phyloP scores from a whole-genome alignment of 1,140 invertebrate species.

The Brachionus angularis region DNA sequence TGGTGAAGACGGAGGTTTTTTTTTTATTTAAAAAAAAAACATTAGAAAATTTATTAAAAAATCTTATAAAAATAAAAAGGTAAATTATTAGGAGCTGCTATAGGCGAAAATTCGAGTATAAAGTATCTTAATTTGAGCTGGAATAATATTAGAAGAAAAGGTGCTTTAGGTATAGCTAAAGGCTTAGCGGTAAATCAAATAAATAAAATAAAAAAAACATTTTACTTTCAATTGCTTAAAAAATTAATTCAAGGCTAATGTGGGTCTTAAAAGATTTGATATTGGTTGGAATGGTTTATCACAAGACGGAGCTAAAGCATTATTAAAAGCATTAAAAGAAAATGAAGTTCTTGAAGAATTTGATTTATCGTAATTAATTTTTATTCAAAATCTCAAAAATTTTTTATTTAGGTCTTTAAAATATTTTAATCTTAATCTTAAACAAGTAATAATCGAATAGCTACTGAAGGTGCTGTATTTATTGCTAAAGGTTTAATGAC shows the following conservation, averaged over 20 bases:
- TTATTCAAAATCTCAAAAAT: no score
- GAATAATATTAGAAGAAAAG: conserved; percentile 55
- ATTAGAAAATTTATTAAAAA: no score
- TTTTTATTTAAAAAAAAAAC: no score
- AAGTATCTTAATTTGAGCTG: conserved; percentile 56
- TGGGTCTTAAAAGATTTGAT: conserved; percentile 48
- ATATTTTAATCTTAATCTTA: neutral
- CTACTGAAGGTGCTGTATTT: conserved; percentile 55
- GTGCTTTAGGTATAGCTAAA: conserved; percentile 52
- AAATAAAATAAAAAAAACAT: neutral
- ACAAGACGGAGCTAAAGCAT: conserved; percentile 51
- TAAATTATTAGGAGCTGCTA: conserved; percentile 47
- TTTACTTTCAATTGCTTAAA: neutral
- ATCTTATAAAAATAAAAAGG: no score
- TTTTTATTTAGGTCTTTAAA: neutral
- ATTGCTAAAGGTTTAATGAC: conserved; percentile 54
- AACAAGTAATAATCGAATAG: conserved; percentile 55
- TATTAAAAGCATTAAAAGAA: conserved; percentile 54
- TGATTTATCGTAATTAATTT: conserved; percentile 55
- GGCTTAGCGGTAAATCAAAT: conserved; percentile 52
- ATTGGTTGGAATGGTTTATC: conserved; percentile 58
- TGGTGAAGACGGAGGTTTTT: no score
- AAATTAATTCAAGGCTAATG: conserved; percentile 17
- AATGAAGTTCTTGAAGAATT: conserved; percentile 55
- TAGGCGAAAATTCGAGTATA: conserved; percentile 54